Percentiles rank a stretch among this genome's conserved stretches.
phyloP scores from a whole-genome alignment of 2,113 vertebrate genomes.

The Pachyramphus minor region DNA sequence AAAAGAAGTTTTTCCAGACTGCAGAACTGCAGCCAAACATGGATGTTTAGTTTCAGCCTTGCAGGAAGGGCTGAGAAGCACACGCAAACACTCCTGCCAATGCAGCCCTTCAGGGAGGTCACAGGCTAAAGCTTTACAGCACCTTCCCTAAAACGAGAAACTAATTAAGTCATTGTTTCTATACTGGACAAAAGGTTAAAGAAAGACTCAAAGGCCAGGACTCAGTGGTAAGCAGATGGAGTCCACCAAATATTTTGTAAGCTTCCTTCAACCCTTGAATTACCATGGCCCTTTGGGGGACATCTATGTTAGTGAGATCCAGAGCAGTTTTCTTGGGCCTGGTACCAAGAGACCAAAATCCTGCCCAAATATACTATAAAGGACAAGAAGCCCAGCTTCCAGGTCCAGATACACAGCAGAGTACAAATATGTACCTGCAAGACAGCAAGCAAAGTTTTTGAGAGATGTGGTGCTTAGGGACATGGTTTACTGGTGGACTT shows the following conservation, averaged over 20 bases:
- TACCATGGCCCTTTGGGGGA: background rate
- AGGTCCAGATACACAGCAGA: background rate
- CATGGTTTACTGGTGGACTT: background rate
- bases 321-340: background rate
- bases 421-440: background rate
- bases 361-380: background rate
- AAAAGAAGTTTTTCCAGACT: constrained; percentile 6
- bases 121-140: background rate
- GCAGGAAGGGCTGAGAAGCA: constrained; percentile 2
- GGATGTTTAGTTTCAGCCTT: constrained; percentile 8
- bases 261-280: background rate
- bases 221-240: background rate
- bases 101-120: background rate
- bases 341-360: background rate
- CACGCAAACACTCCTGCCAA: background rate
- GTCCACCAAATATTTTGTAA: background rate
- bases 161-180: background rate
- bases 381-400: background rate
- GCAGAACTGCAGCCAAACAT: background rate
- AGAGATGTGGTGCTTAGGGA: background rate
- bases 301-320: background rate
- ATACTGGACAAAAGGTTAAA: background rate
- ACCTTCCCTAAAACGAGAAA: background rate
- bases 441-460: background rate
- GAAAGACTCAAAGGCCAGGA: background rate